Base-by-base conservation (phyloP, 1,140 invertebrate genomes). In the Hyles euphorbiae region DNA sequence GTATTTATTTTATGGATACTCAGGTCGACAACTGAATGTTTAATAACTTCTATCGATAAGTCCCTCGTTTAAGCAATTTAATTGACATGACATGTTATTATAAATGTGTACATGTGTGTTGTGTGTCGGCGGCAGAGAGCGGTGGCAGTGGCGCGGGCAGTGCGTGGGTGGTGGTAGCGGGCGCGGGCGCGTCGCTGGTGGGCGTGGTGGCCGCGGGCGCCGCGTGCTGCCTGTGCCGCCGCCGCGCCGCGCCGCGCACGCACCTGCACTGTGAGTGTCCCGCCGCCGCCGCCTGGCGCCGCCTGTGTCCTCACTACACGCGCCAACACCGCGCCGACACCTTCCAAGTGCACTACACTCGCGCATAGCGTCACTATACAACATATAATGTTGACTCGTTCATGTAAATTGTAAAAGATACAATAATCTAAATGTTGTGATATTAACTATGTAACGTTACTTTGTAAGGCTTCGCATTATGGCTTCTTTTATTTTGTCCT, bases 141-240 rank as follows among this genome's bases (percentile, higher is more conserved):
- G 92, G 94, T 55, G 89, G 91, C n/a, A 91, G 91, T 55, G 94
- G 93, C 48, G 93, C 96, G 53, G 87, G 95, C 58, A 94, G 95
- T 43, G 89, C 93, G 54, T 93, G 94, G 91, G 94, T 97, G 77
- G 93, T 94, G 48, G 90, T 94, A 34, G 90, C 92, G 52, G 91
- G 94, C 9, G 92, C 94, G 34, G 92, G 92, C 64, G 88, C 92
- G 40, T 85, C 94, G 63, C 87, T 96, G 65, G 89, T 94, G 58
- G 83, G 93, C 65, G 92, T 92, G 62, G 92, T 93, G 12, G 90
- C 92, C 57, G 91, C 93, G n/a, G 92, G 91, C 44, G 87, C 92
- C 10, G 91, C 92, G 22, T 91, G 95, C 66, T 96, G 95, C 86
- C 91, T 95, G 67, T 96, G 94, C 81, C 92, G 94, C 40, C 91